These are phyloP conservation scores for Saturnia japonica DNA, from an alignment of 2,888 invertebrate species.

Conservation along the genomic window DNA sequence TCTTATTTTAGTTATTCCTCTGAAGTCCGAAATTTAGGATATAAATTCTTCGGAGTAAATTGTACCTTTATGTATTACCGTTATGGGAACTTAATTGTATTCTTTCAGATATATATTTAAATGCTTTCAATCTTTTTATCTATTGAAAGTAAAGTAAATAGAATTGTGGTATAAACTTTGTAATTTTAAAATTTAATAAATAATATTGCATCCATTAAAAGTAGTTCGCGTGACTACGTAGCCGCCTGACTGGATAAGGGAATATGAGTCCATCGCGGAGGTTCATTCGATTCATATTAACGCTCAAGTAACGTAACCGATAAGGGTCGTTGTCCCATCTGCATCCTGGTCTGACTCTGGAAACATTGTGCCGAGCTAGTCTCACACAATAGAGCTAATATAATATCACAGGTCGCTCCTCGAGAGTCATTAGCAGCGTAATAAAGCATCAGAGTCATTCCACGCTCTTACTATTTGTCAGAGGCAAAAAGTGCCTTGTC, in stretches of 20 bases:
- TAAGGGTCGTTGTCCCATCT: constrained; percentile 73
- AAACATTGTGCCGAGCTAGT: constrained; percentile 57
- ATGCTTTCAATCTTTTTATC: neutral
- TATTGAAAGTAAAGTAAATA: neutral
- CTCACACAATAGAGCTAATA: constrained; percentile 65
- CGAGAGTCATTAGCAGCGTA: constrained; percentile 78
- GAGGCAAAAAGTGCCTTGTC: constrained; percentile 80
- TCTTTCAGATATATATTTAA: neutral
- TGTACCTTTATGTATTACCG: neutral
- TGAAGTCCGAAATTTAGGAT: neutral
- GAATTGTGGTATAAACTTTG: neutral
- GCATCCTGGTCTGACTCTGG: constrained; percentile 55
- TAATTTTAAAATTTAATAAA: constrained; percentile 41
- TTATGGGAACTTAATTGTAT: neutral
- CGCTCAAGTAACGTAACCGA: constrained; percentile 76
- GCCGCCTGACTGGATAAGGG: constrained; percentile 60
- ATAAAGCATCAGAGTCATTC: constrained; percentile 77
- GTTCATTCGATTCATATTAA: constrained; percentile 77
- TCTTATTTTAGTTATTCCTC: neutral
- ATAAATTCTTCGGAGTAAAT: neutral
- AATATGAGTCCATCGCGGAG: constrained; percentile 72
- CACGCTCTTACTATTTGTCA: constrained; percentile 80
- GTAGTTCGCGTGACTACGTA: constrained; percentile 70
- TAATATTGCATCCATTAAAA: constrained; percentile 67
- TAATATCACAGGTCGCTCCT: constrained; percentile 75